Evolutionary conservation across 2,113 vertebrate species (phyloP).

Genomic region (Peromyscus polionotus): DNA sequence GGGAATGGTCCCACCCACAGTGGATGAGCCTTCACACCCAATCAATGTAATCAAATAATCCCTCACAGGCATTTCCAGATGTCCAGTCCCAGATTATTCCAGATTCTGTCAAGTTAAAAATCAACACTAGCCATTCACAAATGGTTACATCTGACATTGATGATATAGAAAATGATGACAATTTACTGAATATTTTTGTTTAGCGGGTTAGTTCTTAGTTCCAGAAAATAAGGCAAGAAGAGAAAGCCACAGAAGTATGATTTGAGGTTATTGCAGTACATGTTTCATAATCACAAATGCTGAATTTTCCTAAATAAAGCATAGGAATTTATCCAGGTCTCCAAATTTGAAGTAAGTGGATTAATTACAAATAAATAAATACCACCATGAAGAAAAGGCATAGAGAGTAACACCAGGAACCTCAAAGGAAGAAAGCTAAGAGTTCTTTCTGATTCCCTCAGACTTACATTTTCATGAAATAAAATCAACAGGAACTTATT

Average conservation of each 20-base stretch:
- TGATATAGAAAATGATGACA: neutral
- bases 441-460: neutral
- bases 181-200: neutral
- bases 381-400: neutral
- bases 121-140: neutral
- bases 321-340: neutral
- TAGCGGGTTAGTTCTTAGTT: neutral
- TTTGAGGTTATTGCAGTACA: neutral
- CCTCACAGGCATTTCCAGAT: neutral
- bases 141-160: neutral
- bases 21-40: neutral
- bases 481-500: conserved; percentile 6
- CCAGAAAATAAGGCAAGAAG: neutral
- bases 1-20: neutral
- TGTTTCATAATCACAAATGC: neutral
- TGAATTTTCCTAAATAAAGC: neutral
- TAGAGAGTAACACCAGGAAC: neutral
- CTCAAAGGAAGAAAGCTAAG: neutral
- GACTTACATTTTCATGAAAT: conserved; percentile 17
- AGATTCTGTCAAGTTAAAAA: neutral
- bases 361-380: neutral
- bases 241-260: neutral
- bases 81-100: neutral
- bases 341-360: neutral
- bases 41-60: neutral